Conservation (phyloP, 2,888 invertebrate species). For the Dicyrtomina minuta region DNA sequence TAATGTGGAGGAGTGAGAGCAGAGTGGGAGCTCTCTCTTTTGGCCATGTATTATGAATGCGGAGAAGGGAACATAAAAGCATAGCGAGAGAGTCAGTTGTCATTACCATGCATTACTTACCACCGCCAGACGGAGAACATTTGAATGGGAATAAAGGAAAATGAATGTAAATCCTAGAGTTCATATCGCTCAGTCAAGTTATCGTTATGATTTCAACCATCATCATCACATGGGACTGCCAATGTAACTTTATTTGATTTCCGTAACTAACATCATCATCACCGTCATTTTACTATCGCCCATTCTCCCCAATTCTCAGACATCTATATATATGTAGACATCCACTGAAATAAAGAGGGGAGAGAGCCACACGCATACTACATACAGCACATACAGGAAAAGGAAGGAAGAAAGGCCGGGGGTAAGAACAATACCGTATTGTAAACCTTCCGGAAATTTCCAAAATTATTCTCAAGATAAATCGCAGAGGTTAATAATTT, state of each 20-base stretch:
- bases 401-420: background rate
- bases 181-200: background rate
- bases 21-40: background rate
- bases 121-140: background rate
- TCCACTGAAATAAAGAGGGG: background rate
- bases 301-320: background rate
- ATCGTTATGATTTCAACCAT: too few species aligned
- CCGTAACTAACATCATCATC: background rate
- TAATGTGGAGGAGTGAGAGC: background rate
- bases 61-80: background rate
- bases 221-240: background rate
- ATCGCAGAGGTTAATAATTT: too few species aligned
- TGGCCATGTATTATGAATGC: background rate
- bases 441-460: too few species aligned
- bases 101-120: conserved; percentile 15
- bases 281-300: background rate
- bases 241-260: conserved; percentile 4
- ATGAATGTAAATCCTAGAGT: background rate
- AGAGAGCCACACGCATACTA: background rate
- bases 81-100: background rate
- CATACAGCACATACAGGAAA: background rate
- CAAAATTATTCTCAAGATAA: too few species aligned
- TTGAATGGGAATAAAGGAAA: background rate
- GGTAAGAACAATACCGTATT: too few species aligned
- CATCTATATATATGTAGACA: background rate